Evolutionary conservation across 2,888 invertebrate species (phyloP), one percentile per base, ranked within the genome.

Genomic region (Oligia strigilis): DNA sequence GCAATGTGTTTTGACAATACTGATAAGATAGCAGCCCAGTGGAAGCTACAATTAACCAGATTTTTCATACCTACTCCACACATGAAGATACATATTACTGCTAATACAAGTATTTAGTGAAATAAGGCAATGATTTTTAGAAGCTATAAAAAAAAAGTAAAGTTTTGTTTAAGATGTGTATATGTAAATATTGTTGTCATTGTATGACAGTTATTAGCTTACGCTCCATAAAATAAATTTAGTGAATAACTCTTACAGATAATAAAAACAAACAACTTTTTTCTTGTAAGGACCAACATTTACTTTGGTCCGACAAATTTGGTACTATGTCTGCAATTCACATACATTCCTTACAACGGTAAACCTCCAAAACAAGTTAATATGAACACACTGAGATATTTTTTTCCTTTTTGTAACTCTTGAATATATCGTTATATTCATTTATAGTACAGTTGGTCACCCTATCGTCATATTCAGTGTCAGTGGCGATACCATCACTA

Each of bases 401-500:
- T 19, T 40, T 5, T 14, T 46, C 23, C 29, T 5, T n/a, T 43
- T 43, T 46, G 46, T 14, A 73, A 71, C 5, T 14, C 9, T 36
- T 71, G 14, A 0, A 13, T 43, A 9, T 60, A 40, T 64, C 17
- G 3, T 5, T 71, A 8, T 36, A 66, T 58, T 58, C 23, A 58
- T 66, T 29, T 29, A 23, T 29, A 17, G 9, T 74, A 36, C 78
- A 60, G 46, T 58, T 76, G 81, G 86, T 87, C 83, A 85, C 87
- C 84, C 82, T 86, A 79, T 76, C 78, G 81, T 84, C 78, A 83
- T 76, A 78, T 85, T 72, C 83, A 80, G 82, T 88, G 82, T 84
- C 82, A 84, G 77, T 72, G 43, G 73, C 64, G 95, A 96, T 95
- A 93, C 79, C 85, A 94, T 94, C 94, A 70, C 77, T 87, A 83